Conservation (phyloP, 92 coral and sea anemone species). For the Isaurus tuberculatus region DNA sequence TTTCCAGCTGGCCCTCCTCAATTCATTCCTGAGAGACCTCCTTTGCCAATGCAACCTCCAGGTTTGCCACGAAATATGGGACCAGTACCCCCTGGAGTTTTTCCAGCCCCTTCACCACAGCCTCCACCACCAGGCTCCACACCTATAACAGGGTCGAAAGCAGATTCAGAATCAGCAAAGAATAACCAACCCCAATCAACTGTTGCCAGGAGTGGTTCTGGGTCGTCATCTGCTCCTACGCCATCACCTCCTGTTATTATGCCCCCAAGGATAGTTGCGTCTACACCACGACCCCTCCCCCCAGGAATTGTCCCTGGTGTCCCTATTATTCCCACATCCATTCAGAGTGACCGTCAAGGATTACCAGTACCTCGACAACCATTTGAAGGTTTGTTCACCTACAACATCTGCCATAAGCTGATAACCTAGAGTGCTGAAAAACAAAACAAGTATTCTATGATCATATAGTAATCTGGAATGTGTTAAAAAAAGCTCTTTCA, state of each 20-base stretch:
- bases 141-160: conserved; percentile 47
- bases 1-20: conserved; percentile 78
- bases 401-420: no score
- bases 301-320: conserved; percentile 56
- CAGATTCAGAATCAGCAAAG: conserved; percentile 52
- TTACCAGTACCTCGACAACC: conserved; percentile 62
- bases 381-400: conserved; percentile 76
- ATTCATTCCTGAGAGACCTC: conserved; percentile 84
- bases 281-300: conserved; percentile 50
- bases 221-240: conserved; percentile 33
- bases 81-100: conserved; percentile 67
- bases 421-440: no score
- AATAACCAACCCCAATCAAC: conserved; percentile 43
- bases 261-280: conserved; percentile 10
- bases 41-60: conserved; percentile 66
- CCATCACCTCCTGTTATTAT: conserved; percentile 34
- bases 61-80: conserved; percentile 70
- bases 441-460: no score
- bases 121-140: conserved; percentile 82
- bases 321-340: conserved; percentile 41
- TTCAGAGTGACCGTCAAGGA: conserved; percentile 52
- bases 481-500: no score
- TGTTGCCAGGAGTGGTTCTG: conserved; percentile 53
- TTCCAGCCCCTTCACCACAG: conserved; percentile 68
- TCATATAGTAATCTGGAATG: no score